Evolutionary conservation across 2,797 vertebrate species (phyloP).

Genomic region (Liasis olivaceus): DNA sequence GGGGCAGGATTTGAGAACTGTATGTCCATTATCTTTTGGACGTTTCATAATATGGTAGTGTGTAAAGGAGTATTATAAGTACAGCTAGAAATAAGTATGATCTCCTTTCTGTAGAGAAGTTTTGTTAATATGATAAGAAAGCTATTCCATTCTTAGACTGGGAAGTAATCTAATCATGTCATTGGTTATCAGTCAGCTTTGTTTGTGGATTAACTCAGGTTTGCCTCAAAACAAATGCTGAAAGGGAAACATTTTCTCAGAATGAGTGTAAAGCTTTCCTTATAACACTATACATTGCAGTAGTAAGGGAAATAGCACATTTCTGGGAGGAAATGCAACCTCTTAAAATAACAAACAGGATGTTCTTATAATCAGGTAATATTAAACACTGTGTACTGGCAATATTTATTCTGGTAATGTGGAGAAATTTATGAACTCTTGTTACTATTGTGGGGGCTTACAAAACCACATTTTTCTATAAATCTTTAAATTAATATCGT

Average conservation of each 20-base stretch:
- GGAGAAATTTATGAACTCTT: slow-evolving; percentile 50
- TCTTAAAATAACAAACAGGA: slow-evolving; percentile 68
- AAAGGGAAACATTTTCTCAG: slow-evolving; percentile 36
- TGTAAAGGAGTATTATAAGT: slow-evolving; percentile 9
- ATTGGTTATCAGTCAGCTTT: slow-evolving; percentile 63
- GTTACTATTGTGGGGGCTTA: slow-evolving; percentile 26
- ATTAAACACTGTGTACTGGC: slow-evolving; percentile 68
- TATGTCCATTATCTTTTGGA: slow-evolving; percentile 11
- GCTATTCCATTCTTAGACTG: slow-evolving; percentile 43
- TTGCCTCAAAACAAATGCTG: slow-evolving; percentile 49
- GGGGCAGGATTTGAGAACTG: neutral
- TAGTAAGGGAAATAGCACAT: slow-evolving; percentile 57
- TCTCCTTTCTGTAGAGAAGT: slow-evolving; percentile 13
- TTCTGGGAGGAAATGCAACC: slow-evolving; percentile 53
- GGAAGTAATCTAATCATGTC: slow-evolving; percentile 70
- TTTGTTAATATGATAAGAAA: slow-evolving; percentile 58
- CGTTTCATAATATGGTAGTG: neutral
- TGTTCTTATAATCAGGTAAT: slow-evolving; percentile 52
- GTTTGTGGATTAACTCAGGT: slow-evolving; percentile 62
- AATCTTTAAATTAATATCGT: slow-evolving; percentile 51
- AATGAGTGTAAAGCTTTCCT: slow-evolving; percentile 36
- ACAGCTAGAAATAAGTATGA: slow-evolving; percentile 28
- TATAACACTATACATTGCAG: slow-evolving; percentile 45
- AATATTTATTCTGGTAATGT: slow-evolving; percentile 59
- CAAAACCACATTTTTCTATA: slow-evolving; percentile 38